phyloP scores from a whole-genome alignment of 2,797 vertebrate species.

The Buphagus erythrorhynchus region DNA sequence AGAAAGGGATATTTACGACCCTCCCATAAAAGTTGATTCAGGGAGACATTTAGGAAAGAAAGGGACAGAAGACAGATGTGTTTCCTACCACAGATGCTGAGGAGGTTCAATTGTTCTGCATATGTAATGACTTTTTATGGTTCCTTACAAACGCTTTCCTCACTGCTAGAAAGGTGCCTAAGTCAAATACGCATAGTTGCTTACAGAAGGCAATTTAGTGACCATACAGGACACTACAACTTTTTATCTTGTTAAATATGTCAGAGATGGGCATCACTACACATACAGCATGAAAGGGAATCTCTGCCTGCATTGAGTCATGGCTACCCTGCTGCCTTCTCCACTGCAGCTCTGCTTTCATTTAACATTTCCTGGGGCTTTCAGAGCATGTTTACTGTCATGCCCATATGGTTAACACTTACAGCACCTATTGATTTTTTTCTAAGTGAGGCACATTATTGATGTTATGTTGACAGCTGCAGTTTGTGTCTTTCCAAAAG shows the following conservation, averaged over 20 bases:
- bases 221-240: slow-evolving; percentile 25
- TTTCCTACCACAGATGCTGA: slow-evolving; percentile 74
- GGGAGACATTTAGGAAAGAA: slow-evolving; percentile 78
- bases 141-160: slow-evolving; percentile 66
- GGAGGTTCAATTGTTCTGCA: slow-evolving; percentile 68
- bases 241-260: slow-evolving; percentile 12
- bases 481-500: neutral
- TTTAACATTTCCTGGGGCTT: neutral
- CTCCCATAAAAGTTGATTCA: slow-evolving; percentile 79
- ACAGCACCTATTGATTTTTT: neutral
- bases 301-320: neutral
- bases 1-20: slow-evolving; percentile 78
- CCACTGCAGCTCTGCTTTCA: neutral
- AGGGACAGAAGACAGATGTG: slow-evolving; percentile 80
- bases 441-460: neutral
- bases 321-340: neutral
- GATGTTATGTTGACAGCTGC: accelerated
- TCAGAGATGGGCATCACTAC: neutral
- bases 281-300: neutral
- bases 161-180: slow-evolving; percentile 75
- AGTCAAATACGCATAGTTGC: slow-evolving; percentile 67
- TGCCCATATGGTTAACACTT: neutral
- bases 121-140: slow-evolving; percentile 78
- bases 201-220: slow-evolving; percentile 29
- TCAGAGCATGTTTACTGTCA: neutral